phyloP scores from a whole-genome alignment of 2,113 vertebrate species.

The Pithys albifrons region DNA sequence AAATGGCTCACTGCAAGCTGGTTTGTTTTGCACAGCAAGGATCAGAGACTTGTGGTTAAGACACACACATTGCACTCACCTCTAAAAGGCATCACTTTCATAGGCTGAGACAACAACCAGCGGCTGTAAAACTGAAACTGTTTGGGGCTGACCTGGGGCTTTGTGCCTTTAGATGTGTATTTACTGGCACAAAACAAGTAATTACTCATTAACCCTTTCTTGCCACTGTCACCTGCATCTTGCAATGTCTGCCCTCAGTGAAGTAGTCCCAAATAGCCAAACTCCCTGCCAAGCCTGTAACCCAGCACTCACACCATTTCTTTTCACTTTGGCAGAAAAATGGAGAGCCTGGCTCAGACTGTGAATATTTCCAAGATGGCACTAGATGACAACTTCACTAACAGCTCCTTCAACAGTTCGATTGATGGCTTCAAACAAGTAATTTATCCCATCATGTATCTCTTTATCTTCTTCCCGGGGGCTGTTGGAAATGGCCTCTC shows the following conservation, averaged over 20 bases:
- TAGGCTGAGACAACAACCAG: not conserved
- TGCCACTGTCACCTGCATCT: not conserved
- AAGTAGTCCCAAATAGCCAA: not conserved
- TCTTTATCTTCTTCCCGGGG: slow-evolving; percentile 72
- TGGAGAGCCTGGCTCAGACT: not conserved
- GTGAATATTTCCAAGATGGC: not conserved
- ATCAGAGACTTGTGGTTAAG: not conserved
- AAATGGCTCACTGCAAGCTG: not conserved
- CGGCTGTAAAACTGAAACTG: not conserved
- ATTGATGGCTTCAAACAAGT: slow-evolving; percentile 69
- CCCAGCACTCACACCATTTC: not conserved
- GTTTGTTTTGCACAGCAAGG: not conserved
- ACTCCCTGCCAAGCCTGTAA: not conserved
- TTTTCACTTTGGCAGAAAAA: slow-evolving; percentile 31
- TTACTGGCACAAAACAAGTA: not conserved
- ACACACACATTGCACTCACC: not conserved
- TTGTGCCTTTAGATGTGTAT: not conserved
- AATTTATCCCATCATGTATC: slow-evolving; percentile 72
- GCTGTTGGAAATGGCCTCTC: slow-evolving; percentile 73
- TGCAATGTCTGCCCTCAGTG: not conserved
- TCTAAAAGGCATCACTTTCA: not conserved
- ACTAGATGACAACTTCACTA: not conserved
- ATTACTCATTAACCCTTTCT: not conserved
- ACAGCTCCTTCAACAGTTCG: slow-evolving; percentile 15
- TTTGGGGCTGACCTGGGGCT: not conserved